phyloP scores from a whole-genome alignment of 2,888 invertebrate species.

The Drosophila mimica region DNA sequence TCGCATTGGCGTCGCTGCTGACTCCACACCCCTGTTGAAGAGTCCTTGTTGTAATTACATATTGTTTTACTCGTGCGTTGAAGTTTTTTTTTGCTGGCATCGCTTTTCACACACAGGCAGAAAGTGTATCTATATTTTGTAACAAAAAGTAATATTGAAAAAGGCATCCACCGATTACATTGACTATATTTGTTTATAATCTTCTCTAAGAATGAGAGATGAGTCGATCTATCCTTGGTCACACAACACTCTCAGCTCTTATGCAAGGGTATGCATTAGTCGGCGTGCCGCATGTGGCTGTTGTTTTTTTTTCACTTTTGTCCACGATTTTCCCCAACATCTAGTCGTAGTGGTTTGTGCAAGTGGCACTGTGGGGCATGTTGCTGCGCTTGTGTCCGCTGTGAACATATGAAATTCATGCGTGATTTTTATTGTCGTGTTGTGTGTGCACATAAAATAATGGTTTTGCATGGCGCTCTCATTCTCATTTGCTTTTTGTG shows the following conservation, averaged over 20 bases:
- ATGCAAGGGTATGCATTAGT: neutral
- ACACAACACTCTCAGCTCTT: neutral
- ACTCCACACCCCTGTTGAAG: conserved; percentile 38
- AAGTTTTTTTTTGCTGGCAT: conserved; percentile 66
- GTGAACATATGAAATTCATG: conserved; percentile 70
- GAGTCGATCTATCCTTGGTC: neutral
- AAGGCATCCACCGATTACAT: neutral
- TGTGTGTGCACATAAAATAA: conserved; percentile 74
- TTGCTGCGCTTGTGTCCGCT: conserved; percentile 45
- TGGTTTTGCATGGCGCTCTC: conserved; percentile 60
- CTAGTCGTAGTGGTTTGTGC: conserved; percentile 39
- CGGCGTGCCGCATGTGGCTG: neutral
- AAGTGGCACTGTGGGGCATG: conserved; percentile 43
- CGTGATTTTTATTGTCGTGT: conserved; percentile 77
- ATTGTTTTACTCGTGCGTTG: conserved; percentile 75
- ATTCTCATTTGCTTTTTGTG: conserved; percentile 5
- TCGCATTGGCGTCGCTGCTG: conserved; percentile 46
- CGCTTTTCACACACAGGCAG: conserved; percentile 36
- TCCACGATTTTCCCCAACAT: conserved; percentile 9
- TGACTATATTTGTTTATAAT: neutral
- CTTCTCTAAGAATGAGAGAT: neutral
- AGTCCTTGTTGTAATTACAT: conserved; percentile 79
- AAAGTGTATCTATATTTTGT: neutral
- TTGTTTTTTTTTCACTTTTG: neutral
- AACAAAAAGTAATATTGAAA: neutral